Evolutionary conservation across 1,140 invertebrate genomes (phyloP).

Genomic region (Drosophila pallidifrons): DNA sequence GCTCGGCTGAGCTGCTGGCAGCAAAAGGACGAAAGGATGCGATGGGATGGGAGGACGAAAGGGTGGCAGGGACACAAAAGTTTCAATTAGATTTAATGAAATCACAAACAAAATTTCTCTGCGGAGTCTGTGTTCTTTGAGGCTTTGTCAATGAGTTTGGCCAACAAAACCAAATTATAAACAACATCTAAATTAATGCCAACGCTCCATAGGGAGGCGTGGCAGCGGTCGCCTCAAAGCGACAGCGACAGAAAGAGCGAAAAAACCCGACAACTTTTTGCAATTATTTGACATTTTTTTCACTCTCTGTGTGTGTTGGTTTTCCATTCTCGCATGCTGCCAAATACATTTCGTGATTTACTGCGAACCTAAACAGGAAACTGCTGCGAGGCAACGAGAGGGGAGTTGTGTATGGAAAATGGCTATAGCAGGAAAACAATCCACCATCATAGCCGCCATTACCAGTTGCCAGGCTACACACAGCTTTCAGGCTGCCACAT

Average conservation of each 20-base stretch:
- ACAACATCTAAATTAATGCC: constrained; percentile 76
- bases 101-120: constrained; percentile 70
- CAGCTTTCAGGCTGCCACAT: constrained; percentile 37
- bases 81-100: constrained; percentile 83
- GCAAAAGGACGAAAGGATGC: too few species aligned
- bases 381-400: background rate
- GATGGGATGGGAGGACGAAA: background rate
- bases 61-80: constrained; percentile 47
- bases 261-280: constrained; percentile 56
- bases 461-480: constrained; percentile 26
- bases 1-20: background rate
- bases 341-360: constrained; percentile 78
- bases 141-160: constrained; percentile 71
- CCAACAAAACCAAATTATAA: constrained; percentile 76
- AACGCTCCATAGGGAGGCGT: constrained; percentile 26
- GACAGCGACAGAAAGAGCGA: constrained; percentile 21
- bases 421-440: constrained; percentile 20
- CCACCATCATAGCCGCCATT: constrained; percentile 13
- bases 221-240: constrained; percentile 13
- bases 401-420: constrained; percentile 19
- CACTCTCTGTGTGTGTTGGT: background rate
- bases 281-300: constrained; percentile 67
- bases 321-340: constrained; percentile 49
- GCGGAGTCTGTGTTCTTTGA: constrained; percentile 54
- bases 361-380: constrained; percentile 58